A percentile compares a stretch with the other conserved stretches of the same genome.
Conservation (phyloP, 1,140 invertebrate genomes). For the Cylas formicarius region DNA sequence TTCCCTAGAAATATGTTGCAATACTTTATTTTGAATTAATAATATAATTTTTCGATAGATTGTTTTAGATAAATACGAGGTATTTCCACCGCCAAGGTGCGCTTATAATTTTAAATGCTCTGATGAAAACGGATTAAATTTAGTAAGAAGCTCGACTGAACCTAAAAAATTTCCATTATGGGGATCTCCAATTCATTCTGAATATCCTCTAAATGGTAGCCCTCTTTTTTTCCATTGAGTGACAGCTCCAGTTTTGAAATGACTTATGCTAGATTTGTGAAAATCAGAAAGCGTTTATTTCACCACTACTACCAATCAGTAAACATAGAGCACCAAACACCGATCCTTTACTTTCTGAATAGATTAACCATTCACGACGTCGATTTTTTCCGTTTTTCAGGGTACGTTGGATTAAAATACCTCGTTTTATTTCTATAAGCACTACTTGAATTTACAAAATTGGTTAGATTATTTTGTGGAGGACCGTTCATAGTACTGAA, state of each 20-base stretch:
- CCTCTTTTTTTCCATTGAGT: too few species aligned
- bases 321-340: slow-evolving; percentile 24
- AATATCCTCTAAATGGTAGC: slow-evolving; percentile 7
- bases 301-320: slow-evolving; percentile 14
- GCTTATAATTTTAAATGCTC: slow-evolving; percentile 17
- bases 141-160: slow-evolving; percentile 10
- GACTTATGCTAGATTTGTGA: not conserved
- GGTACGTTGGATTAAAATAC: too few species aligned
- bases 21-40: too few species aligned
- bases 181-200: slow-evolving; percentile 8
- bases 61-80: slow-evolving; percentile 14
- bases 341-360: slow-evolving; percentile 16
- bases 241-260: too few species aligned
- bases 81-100: slow-evolving; percentile 7
- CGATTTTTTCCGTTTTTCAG: too few species aligned
- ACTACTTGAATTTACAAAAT: too few species aligned
- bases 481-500: too few species aligned
- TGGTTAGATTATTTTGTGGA: too few species aligned
- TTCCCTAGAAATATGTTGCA: slow-evolving; percentile 12
- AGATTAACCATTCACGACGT: too few species aligned
- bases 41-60: slow-evolving; percentile 18
- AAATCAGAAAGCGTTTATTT: not conserved
- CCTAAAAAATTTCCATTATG: slow-evolving; percentile 14
- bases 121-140: slow-evolving; percentile 17
- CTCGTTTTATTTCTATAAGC: too few species aligned